These are phyloP conservation scores for Alethe castanea DNA, from an alignment of 2,113 vertebrate species.

Conservation along the genomic window DNA sequence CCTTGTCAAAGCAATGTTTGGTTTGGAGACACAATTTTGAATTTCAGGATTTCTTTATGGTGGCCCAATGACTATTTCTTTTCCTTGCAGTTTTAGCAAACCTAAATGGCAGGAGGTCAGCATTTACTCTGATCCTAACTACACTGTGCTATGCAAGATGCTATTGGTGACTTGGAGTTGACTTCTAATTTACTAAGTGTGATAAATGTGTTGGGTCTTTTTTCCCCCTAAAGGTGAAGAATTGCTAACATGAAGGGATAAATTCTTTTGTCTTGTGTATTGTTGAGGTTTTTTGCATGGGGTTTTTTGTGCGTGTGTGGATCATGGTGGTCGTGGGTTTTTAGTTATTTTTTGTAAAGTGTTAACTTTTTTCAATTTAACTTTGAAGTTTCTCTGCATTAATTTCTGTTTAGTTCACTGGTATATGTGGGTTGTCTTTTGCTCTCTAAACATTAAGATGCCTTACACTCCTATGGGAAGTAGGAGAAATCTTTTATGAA, in stretches of 20 bases:
- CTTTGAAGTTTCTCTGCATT: background rate
- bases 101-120: background rate
- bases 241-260: background rate
- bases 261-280: background rate
- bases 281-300: background rate
- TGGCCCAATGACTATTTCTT: background rate
- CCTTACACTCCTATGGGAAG: background rate
- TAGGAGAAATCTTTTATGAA: background rate
- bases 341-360: background rate
- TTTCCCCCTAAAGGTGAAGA: background rate
- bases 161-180: background rate
- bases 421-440: background rate
- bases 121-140: background rate
- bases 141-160: background rate
- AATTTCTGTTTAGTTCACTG: background rate
- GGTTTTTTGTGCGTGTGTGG: background rate
- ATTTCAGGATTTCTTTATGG: background rate
- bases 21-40: background rate
- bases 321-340: background rate
- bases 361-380: background rate
- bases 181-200: background rate
- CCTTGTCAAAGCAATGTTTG: background rate
- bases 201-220: background rate
- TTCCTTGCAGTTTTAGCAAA: background rate
- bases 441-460: background rate